Evolutionary conservation across 2,888 invertebrate species (phyloP).

Genomic region (Pachymerium ferrugineum): DNA sequence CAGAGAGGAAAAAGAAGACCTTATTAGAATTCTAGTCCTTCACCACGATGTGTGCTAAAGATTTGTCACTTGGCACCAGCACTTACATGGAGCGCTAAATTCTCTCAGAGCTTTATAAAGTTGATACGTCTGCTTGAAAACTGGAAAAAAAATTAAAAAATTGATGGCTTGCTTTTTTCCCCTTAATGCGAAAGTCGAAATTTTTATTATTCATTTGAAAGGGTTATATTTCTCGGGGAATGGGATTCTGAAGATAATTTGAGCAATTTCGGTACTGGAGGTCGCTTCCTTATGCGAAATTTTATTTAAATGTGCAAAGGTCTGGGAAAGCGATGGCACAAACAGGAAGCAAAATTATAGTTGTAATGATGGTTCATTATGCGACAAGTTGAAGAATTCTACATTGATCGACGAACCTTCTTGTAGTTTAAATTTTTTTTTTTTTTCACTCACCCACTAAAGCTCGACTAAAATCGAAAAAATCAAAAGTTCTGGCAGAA

Average conservation of each 20-base stretch:
- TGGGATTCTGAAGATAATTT: no score
- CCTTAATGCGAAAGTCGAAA: neutral
- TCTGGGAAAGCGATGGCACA: neutral
- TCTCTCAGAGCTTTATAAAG: slow-evolving; percentile 37
- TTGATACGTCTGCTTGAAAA: slow-evolving; percentile 37
- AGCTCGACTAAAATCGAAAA: slow-evolving; percentile 15
- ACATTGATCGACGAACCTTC: neutral
- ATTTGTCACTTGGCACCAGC: slow-evolving; percentile 30
- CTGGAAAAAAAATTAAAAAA: slow-evolving; percentile 29
- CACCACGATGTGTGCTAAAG: neutral
- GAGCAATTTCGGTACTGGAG: neutral
- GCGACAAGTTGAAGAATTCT: no score
- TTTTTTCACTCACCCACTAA: neutral
- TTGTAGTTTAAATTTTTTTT: neutral
- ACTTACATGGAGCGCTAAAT: slow-evolving; percentile 38
- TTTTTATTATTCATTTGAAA: neutral
- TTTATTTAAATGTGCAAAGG: neutral
- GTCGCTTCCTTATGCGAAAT: neutral
- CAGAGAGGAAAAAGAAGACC: neutral
- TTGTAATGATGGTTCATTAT: no score
- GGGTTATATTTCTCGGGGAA: no score
- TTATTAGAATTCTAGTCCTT: neutral
- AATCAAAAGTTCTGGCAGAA: slow-evolving; percentile 8
- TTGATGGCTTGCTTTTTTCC: neutral
- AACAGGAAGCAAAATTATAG: slow-evolving; percentile 5